Percentiles rank a stretch among this genome's conserved stretches.
Conservation (phyloP, 2,113 vertebrate genomes). For the Sisor rabdophorus region DNA sequence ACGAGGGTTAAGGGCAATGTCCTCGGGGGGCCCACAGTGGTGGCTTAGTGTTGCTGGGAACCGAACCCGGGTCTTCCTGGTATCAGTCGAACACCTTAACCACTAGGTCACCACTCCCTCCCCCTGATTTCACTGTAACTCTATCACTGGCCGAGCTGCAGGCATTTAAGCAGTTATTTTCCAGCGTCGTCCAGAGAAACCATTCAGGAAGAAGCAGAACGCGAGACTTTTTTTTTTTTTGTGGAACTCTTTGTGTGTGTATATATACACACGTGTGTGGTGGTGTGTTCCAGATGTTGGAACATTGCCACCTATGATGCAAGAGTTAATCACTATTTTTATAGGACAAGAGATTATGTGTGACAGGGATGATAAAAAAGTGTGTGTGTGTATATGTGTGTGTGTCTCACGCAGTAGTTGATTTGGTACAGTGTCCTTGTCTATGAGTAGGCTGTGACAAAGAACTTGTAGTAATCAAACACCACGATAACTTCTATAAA, state of each 20-base stretch:
- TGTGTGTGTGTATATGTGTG: not conserved
- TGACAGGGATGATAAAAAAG: conserved; percentile 27
- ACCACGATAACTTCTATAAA: not conserved
- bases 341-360: conserved; percentile 10
- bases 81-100: too few species aligned
- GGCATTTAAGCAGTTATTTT: not conserved
- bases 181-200: not conserved
- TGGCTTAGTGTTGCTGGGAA: too few species aligned
- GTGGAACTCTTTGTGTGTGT: conserved; percentile 5
- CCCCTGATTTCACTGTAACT: too few species aligned
- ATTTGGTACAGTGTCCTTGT: conserved; percentile 16
- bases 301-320: not conserved
- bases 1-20: too few species aligned
- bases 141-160: not conserved
- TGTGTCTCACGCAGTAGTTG: conserved; percentile 13
- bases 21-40: too few species aligned
- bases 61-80: too few species aligned
- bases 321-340: conserved; percentile 32
- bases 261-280: not conserved
- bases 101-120: too few species aligned
- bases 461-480: not conserved
- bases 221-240: not conserved
- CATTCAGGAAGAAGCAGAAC: not conserved
- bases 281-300: not conserved
- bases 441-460: not conserved